Evolutionary conservation across 2,797 vertebrate species (phyloP).

Genomic region (Syngnathus acus): DNA sequence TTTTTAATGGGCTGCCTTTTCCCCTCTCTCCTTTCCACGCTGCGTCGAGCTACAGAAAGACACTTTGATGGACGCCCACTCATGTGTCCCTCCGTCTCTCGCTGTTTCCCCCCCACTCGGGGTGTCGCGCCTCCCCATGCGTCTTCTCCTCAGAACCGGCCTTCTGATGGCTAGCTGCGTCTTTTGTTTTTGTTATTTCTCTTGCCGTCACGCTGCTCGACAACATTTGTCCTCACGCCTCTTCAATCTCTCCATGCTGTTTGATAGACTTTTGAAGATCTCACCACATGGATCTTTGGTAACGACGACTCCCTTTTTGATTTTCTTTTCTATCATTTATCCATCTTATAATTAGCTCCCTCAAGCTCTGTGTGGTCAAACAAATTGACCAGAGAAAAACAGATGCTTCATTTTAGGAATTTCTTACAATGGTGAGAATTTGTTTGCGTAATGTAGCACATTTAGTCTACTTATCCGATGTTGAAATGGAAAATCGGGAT

Average conservation of each 20-base stretch:
- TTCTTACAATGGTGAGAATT: not conserved
- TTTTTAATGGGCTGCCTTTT: conserved; percentile 37
- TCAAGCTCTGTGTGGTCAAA: conserved; percentile 1
- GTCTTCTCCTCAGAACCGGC: conserved; percentile 22
- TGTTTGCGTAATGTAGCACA: not conserved
- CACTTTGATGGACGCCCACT: conserved; percentile 45
- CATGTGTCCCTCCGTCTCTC: conserved; percentile 20
- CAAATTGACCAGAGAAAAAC: conserved; percentile 13
- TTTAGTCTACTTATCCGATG: not conserved
- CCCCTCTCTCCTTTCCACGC: conserved; percentile 12
- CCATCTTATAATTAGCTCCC: conserved; percentile 5
- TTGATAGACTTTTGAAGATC: conserved; percentile 29
- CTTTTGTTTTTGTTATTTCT: conserved; percentile 19
- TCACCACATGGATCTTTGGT: not conserved
- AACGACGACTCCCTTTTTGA: conserved; percentile 12
- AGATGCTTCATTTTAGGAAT: not conserved
- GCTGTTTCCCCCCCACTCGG: conserved; percentile 19
- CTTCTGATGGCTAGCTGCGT: conserved; percentile 18
- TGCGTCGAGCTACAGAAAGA: conserved; percentile 40
- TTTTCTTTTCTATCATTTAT: conserved; percentile 6
- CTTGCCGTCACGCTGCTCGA: conserved; percentile 33
- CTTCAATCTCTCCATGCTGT: conserved; percentile 38
- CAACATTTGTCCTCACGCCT: conserved; percentile 51
- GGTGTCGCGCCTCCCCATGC: conserved; percentile 18
- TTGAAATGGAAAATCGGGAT: not conserved